Evolutionary conservation across 2,113 vertebrate species (phyloP), one percentile per base, ranked within the genome.

Genomic region (Fulmarus glacialis): DNA sequence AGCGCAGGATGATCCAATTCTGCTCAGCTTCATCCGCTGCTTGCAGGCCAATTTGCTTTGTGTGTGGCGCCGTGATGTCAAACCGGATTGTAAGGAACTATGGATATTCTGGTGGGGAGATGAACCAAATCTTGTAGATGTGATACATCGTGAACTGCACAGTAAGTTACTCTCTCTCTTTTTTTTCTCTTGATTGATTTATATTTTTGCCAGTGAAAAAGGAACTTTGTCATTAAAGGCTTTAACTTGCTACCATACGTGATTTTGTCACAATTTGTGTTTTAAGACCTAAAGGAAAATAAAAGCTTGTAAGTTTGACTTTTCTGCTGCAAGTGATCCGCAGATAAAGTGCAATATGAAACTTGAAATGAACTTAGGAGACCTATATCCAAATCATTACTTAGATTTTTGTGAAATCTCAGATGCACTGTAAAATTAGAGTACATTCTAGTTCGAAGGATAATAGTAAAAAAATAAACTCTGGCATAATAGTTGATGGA

Each of bases 31-130:
- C 98, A 99, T 99, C 98, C 99, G 99, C 97, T 99, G 99, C 90
- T 98, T 99, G 43, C 99, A 99, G 98, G 99, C 99, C 98, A 99
- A 99, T 97, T 98, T 99, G 98, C 99, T 99, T 40, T 99, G 99
- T 38, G 99, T 99, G 48, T 99, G 99, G 99, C 98, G 99, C 38
- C 99, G 99, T 9, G 99, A 99, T 32, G 99, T 99, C 98, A 99
- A 99, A 95, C 99, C 99, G 9, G 98, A 98, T 91, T 98, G 98
- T 96, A 99, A 99, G 98, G 99, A 99, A 77, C 98, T 99, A 43
- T 99, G 99, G 99, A 99, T 99, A 98, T 99, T 99, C 99, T 99
- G 99, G 99, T 99, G 99, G 99, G 99, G 99, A 21, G 99, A 99
- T 1, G 99, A 99, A 80, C 99, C 99, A 75, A 99, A 99, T 95